A percentile compares a stretch with the other conserved stretches of the same genome.
Evolutionary conservation across 2,113 vertebrate species (phyloP).

Genomic region (Crotophaga sulcirostris): DNA sequence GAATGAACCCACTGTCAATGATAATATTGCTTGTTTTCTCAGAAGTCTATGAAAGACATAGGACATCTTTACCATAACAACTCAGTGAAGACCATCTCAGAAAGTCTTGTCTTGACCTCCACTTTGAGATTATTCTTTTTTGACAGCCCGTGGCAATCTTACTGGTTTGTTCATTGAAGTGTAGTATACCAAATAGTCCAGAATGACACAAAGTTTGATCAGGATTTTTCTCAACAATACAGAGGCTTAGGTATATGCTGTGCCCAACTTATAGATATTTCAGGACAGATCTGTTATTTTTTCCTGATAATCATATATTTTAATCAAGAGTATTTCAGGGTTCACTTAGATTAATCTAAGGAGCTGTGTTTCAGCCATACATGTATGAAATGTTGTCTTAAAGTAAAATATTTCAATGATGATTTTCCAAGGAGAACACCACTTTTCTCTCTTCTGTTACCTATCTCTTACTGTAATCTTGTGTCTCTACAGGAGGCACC

Average conservation of each 20-base stretch:
- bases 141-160: background rate
- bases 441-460: background rate
- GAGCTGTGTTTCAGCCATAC: background rate
- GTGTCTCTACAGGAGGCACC: constrained; percentile 37
- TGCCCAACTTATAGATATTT: background rate
- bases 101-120: background rate
- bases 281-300: background rate
- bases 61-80: background rate
- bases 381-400: background rate
- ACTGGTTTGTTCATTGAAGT: background rate
- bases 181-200: background rate
- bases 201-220: background rate
- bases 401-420: background rate
- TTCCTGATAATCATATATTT: background rate
- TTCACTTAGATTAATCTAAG: background rate
- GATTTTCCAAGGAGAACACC: background rate
- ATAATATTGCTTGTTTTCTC: background rate
- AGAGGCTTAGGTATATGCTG: background rate
- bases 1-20: background rate
- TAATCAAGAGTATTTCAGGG: background rate
- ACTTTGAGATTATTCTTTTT: background rate
- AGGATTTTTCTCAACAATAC: background rate
- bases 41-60: background rate
- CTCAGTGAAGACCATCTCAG: background rate
- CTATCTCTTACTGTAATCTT: constrained; percentile 10